phyloP scores from a whole-genome alignment of 2,888 invertebrate species.

The Hypercompe scribonia region DNA sequence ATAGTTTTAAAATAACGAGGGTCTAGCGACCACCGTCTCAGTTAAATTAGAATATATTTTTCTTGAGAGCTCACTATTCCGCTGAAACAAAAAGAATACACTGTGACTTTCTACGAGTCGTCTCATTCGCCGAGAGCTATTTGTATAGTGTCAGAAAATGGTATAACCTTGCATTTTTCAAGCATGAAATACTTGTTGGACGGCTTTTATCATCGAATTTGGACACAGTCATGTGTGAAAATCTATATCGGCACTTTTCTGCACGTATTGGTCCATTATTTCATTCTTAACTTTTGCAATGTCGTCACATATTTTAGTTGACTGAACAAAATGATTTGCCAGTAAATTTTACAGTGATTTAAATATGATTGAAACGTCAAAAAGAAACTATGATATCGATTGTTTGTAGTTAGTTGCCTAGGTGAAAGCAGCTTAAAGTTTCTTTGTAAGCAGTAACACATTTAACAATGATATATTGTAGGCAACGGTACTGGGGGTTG shows the following conservation, averaged over 20 bases:
- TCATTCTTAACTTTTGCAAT: conserved; percentile 32
- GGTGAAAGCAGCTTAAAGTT: background rate
- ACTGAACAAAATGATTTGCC: background rate
- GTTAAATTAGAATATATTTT: conserved; percentile 64
- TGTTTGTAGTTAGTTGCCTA: background rate
- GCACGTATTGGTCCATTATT: conserved; percentile 42
- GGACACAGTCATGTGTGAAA: conserved; percentile 58
- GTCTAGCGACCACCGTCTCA: conserved; percentile 56
- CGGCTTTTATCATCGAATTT: conserved; percentile 62
- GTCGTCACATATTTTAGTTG: conserved; percentile 20
- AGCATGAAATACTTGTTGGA: conserved; percentile 62
- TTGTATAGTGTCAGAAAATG: conserved; percentile 75
- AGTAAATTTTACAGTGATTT: background rate
- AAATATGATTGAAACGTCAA: background rate
- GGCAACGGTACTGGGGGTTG: no score
- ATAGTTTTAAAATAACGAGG: conserved; percentile 60
- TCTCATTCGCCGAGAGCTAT: conserved; percentile 72
- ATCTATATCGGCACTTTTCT: conserved; percentile 42
- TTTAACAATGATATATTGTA: no score
- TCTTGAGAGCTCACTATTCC: conserved; percentile 33
- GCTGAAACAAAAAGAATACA: conserved; percentile 65
- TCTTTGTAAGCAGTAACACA: no score
- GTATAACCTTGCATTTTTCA: conserved; percentile 69
- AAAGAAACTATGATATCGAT: background rate
- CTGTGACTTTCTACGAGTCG: conserved; percentile 65